A percentile compares a stretch with the other conserved stretches of the same genome.
phyloP scores from a whole-genome alignment of 2,797 vertebrate species.

The Otolemur crassicaudatus region DNA sequence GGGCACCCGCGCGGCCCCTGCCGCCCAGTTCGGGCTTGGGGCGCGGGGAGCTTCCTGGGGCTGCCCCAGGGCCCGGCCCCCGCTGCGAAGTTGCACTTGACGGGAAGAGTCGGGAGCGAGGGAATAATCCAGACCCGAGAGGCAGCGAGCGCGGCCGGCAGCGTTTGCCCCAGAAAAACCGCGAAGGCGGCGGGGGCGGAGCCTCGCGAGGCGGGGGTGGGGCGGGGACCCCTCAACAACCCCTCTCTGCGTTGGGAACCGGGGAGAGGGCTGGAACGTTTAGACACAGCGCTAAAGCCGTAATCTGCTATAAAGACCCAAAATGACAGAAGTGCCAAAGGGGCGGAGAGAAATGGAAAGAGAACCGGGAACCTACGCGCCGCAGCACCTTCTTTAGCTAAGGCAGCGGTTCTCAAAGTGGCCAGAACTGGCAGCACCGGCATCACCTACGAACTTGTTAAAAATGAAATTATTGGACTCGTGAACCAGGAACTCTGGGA shows the following conservation, averaged over 20 bases:
- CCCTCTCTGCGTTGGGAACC: not conserved
- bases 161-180: not conserved
- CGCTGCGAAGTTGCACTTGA: slow-evolving; percentile 50
- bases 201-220: not conserved
- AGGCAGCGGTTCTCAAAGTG: slow-evolving; percentile 6
- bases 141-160: no score
- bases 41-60: not conserved
- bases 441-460: not conserved
- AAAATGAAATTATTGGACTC: not conserved
- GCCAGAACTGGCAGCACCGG: not conserved
- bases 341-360: not conserved
- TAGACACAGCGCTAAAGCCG: not conserved
- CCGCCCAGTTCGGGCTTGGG: not conserved
- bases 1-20: not conserved
- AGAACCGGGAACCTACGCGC: not conserved
- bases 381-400: not conserved
- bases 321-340: not conserved
- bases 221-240: not conserved
- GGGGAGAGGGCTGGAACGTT: not conserved
- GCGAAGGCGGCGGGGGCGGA: not conserved
- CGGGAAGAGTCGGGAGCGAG: not conserved
- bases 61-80: not conserved
- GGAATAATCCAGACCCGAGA: not conserved
- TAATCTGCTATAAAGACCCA: not conserved
- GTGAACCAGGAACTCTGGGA: not conserved